Conservation (phyloP, 2,113 vertebrate genomes). For the Channa argus region DNA sequence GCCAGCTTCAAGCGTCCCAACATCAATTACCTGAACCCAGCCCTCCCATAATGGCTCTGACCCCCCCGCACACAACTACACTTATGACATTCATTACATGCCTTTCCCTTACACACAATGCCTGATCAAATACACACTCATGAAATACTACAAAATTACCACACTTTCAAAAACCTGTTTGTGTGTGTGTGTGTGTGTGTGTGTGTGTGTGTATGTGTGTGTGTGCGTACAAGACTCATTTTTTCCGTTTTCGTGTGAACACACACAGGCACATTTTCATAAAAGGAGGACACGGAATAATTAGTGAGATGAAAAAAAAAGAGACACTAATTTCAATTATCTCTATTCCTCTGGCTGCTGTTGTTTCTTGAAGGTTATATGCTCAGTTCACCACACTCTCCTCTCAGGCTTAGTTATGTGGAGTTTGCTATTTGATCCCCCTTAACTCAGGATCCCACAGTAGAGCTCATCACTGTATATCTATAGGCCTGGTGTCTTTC, state of each 20-base stretch:
- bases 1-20: conserved; percentile 62
- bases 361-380: conserved; percentile 65
- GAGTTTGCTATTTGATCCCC: conserved; percentile 47
- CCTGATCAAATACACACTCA: conserved; percentile 37
- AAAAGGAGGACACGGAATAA: conserved; percentile 74
- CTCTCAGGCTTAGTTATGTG: conserved; percentile 42
- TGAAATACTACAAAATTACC: conserved; percentile 19
- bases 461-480: neutral
- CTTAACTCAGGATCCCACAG: conserved; percentile 1
- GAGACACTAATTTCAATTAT: conserved; percentile 73
- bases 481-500: neutral
- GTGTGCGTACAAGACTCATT: neutral
- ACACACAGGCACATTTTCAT: conserved; percentile 14
- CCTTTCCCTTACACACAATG: neutral
- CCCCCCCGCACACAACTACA: conserved; percentile 18
- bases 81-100: neutral
- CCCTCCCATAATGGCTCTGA: conserved; percentile 61
- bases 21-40: conserved; percentile 72
- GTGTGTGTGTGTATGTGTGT: neutral
- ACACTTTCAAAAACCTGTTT: conserved; percentile 17
- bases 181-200: no score
- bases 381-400: conserved; percentile 47
- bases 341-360: conserved; percentile 54
- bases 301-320: conserved; percentile 52
- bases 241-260: conserved; percentile 22